Percentiles rank a stretch among this genome's conserved stretches.
Conservation (phyloP, 1,140 invertebrate species). For the Drosophila pallidifrons region DNA sequence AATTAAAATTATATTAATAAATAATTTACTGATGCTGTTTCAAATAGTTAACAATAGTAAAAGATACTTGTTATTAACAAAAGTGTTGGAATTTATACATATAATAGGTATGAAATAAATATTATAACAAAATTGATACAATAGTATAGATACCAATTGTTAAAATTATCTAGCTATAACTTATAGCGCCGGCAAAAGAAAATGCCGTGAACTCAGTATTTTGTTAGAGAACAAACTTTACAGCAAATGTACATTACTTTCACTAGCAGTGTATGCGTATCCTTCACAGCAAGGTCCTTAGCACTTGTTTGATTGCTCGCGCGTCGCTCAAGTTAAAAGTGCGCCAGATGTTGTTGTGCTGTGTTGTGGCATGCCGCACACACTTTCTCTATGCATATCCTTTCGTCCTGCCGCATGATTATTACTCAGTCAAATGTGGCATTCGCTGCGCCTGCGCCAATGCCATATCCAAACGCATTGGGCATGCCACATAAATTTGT, state of each 20-base stretch:
- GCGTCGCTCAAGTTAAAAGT: not conserved
- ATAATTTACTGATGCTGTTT: no score
- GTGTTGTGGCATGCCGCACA: conserved; percentile 41
- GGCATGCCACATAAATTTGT: conserved; percentile 46
- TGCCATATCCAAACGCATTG: conserved; percentile 28
- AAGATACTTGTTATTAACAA: no score
- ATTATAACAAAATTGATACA: no score
- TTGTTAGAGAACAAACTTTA: no score
- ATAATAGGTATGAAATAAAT: no score
- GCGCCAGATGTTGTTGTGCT: conserved; percentile 33
- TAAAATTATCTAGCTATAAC: no score
- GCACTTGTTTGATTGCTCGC: conserved; percentile 27
- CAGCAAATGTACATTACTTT: not conserved
- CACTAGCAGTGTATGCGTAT: not conserved
- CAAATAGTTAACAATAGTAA: no score
- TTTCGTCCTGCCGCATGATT: conserved; percentile 49
- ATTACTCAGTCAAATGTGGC: conserved; percentile 39
- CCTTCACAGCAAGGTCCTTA: not conserved
- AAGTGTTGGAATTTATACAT: no score
- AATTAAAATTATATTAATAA: no score
- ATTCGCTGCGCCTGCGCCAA: conserved; percentile 41
- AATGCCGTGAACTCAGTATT: no score
- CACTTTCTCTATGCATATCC: conserved; percentile 43
- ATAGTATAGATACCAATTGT: no score
- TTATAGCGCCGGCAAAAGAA: no score